Evolutionary conservation across 2,888 invertebrate genomes (phyloP).

Genomic region (Adela reaumurella): DNA sequence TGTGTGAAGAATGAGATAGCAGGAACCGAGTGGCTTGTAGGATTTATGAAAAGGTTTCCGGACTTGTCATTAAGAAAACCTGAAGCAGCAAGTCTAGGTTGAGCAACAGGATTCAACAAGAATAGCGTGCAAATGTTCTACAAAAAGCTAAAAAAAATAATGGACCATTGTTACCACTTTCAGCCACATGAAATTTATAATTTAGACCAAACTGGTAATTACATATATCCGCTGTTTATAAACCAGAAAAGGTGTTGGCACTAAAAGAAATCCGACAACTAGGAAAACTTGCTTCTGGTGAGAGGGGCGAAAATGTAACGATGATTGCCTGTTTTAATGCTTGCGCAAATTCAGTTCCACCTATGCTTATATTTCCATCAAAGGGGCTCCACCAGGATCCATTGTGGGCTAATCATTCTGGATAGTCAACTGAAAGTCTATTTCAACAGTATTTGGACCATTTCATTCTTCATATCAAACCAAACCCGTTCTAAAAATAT

Average conservation of each 20-base stretch:
- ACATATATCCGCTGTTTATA: constrained; percentile 13
- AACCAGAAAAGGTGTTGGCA: constrained; percentile 13
- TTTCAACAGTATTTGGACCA: background rate
- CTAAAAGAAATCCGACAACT: constrained; percentile 11
- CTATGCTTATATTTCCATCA: constrained; percentile 12
- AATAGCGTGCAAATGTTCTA: constrained; percentile 13
- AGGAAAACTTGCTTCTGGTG: constrained; percentile 13
- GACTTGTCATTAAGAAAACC: constrained; percentile 11
- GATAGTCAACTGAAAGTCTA: background rate
- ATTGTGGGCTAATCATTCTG: background rate
- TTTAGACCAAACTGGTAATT: constrained; percentile 15
- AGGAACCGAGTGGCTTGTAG: too few relatives aligned
- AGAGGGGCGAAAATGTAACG: constrained; percentile 13
- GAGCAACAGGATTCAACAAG: constrained; percentile 13
- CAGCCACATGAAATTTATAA: constrained; percentile 14
- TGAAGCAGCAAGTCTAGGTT: constrained; percentile 13
- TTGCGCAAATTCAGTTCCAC: constrained; percentile 12
- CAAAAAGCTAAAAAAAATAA: constrained; percentile 9
- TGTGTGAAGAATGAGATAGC: too few relatives aligned
- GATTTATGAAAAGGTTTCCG: constrained; percentile 2
- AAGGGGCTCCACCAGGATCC: constrained; percentile 10
- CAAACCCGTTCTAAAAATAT: background rate
- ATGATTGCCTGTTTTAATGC: constrained; percentile 9
- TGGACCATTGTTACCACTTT: constrained; percentile 12
- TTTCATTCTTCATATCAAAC: background rate